Evolutionary conservation across 2,888 invertebrate species (phyloP).

Genomic region (Megaustenia siamemsis): DNA sequence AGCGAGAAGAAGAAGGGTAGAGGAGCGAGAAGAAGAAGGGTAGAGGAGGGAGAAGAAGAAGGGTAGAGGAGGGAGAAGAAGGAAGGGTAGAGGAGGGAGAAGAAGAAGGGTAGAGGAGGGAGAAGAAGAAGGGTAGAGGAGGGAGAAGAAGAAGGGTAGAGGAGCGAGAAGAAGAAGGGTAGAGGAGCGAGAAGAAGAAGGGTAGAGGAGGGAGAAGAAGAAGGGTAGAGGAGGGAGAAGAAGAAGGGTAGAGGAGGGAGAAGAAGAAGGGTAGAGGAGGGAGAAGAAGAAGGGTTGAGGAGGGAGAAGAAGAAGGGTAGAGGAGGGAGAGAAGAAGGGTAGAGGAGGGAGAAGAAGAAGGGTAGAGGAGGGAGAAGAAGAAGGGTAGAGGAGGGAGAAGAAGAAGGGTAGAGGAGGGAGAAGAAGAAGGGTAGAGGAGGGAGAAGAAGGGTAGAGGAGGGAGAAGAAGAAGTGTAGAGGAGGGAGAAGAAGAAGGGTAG

Average conservation of each 20-base stretch:
- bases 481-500: too few relatives aligned
- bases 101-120: neutral
- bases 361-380: too few relatives aligned
- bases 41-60: neutral
- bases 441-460: neutral
- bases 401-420: conserved; percentile 21
- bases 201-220: neutral
- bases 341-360: too few relatives aligned
- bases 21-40: neutral
- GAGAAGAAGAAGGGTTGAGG: neutral
- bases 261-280: neutral
- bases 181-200: neutral
- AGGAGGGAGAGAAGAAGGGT: neutral
- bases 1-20: neutral
- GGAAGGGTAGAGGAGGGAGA: neutral
- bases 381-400: too few relatives aligned
- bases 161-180: neutral
- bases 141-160: neutral
- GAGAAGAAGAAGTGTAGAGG: neutral
- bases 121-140: neutral
- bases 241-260: neutral
- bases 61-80: neutral
- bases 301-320: neutral
- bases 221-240: neutral
- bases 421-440: conserved; percentile 16